A percentile compares a stretch with the other conserved stretches of the same genome.
Conservation (phyloP, 2,797 vertebrate species). For the Strix occidentalis region DNA sequence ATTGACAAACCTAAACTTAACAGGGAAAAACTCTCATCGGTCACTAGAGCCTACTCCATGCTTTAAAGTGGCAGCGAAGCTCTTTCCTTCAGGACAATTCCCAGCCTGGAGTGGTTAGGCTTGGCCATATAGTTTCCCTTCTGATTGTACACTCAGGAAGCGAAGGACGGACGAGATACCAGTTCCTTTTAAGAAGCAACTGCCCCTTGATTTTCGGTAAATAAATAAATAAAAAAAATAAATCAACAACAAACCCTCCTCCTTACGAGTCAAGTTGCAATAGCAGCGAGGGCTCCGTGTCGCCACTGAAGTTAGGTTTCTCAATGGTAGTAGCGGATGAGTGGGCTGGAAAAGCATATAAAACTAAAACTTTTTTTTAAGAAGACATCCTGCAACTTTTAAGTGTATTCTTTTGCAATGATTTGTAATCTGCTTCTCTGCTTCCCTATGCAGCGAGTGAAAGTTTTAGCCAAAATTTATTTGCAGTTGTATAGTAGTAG, state of each 20-base stretch:
- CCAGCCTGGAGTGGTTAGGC: neutral
- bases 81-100: conserved; percentile 16
- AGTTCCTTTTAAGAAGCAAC: neutral
- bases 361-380: conserved; percentile 30
- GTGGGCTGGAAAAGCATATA: conserved; percentile 46
- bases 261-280: neutral
- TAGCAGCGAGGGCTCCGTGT: neutral
- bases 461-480: conserved; percentile 67
- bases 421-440: conserved; percentile 70
- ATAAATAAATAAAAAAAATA: neutral
- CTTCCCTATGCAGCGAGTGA: conserved; percentile 67
- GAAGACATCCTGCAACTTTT: conserved; percentile 64
- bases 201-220: conserved; percentile 33
- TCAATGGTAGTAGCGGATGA: neutral
- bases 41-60: conserved; percentile 28
- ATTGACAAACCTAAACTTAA: conserved; percentile 22
- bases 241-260: neutral
- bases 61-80: conserved; percentile 45
- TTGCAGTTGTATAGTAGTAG: conserved; percentile 75
- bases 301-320: conserved; percentile 26
- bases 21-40: neutral
- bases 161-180: neutral
- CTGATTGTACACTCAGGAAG: conserved; percentile 31
- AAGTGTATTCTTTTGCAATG: conserved; percentile 71
- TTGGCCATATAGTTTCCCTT: conserved; percentile 7